These are phyloP conservation scores for Amiota minor DNA, from an alignment of 2,888 invertebrate genomes.

Conservation along the genomic window DNA sequence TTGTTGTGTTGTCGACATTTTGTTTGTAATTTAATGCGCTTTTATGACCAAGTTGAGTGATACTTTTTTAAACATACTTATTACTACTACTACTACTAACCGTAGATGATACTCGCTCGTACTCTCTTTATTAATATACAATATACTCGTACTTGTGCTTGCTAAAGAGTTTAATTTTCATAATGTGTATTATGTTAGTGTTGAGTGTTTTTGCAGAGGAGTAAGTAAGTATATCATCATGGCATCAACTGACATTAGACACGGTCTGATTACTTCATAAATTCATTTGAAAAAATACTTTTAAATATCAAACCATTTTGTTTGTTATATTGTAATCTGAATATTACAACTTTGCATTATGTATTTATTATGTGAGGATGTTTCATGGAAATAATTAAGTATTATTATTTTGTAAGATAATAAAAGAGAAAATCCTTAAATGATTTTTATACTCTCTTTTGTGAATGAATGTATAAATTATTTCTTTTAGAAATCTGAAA, in stretches of 20 bases:
- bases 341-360: too few species aligned
- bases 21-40: constrained; percentile 55
- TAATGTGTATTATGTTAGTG: constrained; percentile 23
- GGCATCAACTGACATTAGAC: constrained; percentile 52
- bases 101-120: too few species aligned
- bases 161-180: not conserved
- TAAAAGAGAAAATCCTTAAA: too few species aligned
- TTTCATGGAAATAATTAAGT: too few species aligned
- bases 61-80: constrained; percentile 10
- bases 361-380: too few species aligned
- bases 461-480: too few species aligned
- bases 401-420: too few species aligned
- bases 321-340: too few species aligned
- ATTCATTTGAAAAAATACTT: constrained; percentile 43
- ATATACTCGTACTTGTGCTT: too few species aligned
- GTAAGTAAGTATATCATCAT: constrained; percentile 47
- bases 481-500: too few species aligned
- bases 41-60: constrained; percentile 40
- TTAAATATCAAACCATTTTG: not conserved
- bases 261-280: constrained; percentile 65
- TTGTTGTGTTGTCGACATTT: constrained; percentile 28
- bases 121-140: too few species aligned
- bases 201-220: constrained; percentile 29
- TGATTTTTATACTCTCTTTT: too few species aligned
- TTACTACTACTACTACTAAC: not conserved